Conservation (phyloP, 2,113 vertebrate genomes). For the Irena cyanogastra region DNA sequence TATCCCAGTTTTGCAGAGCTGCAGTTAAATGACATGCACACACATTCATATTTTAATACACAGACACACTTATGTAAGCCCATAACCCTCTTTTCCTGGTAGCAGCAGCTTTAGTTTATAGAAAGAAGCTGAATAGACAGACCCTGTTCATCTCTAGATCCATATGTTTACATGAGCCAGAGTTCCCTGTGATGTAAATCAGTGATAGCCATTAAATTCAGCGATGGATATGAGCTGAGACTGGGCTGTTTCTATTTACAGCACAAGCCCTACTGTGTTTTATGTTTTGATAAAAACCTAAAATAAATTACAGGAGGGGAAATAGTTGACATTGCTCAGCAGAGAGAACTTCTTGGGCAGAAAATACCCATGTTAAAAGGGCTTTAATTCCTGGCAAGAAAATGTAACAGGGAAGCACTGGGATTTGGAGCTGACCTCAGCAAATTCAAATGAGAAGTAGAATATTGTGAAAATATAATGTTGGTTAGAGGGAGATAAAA, state of each 20-base stretch:
- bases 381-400: not conserved
- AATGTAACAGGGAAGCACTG: not conserved
- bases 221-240: not conserved
- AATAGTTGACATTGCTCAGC: not conserved
- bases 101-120: not conserved
- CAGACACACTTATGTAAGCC: not conserved
- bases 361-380: not conserved
- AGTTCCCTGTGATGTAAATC: not conserved
- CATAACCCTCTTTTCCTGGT: not conserved
- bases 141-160: not conserved
- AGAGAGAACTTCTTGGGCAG: not conserved
- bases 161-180: not conserved
- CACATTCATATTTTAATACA: not conserved
- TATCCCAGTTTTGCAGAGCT: not conserved
- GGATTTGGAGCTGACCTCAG: not conserved
- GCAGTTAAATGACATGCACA: not conserved
- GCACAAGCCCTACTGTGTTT: conserved; percentile 20
- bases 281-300: conserved; percentile 27
- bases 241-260: conserved; percentile 22
- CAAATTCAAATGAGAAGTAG: not conserved
- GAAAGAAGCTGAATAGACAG: not conserved
- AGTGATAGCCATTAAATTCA: not conserved
- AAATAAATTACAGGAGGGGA: not conserved
- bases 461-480: not conserved
- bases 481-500: not conserved